Evolutionary conservation across 2,113 vertebrate species (phyloP), one percentile per base, ranked within the genome.

Genomic region (Phyllopteryx taeniolatus): DNA sequence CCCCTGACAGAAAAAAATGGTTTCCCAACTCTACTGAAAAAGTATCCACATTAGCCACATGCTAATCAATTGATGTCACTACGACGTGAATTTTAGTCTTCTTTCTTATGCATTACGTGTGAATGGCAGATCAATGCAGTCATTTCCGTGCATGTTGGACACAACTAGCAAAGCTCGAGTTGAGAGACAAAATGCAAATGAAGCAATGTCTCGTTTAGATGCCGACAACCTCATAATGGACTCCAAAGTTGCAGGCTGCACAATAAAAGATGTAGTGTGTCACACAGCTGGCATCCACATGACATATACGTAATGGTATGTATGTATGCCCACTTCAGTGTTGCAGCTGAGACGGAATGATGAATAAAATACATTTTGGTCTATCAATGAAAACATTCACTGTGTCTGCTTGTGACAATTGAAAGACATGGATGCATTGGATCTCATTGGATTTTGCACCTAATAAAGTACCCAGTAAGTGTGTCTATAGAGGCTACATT

Each of bases 71-170:
- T 56, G 20, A 19, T 53, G 17, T 22, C 53, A 56, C 20, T 56
- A 19, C 53, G 20, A 56, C 9, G 9, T 56, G 20, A 20, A 20
- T 56, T 56, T 62, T 33, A 42, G 19, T 39, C 35, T 42, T 20
- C 79, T 78, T 14, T 85, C 22, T 70, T 22, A n/a, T 87, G 83
- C 87, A 85, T 86, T 42, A 47, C 64, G 78, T 75, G 73, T 75
- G 80, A 86, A 87, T 82, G 85, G 78, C 86, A 80, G 79, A 88
- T 79, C 79, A 83, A 83, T 84, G 90, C 81, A 86, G 85, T 75
- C 70, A 76, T 85, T 79, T 76, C 79, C 80, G 65, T 85, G 89
- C 88, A 90, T 85, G 86, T 83, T 60, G 76, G 74, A 87, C 77
- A 84, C 80, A 76, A 75, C 73, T 73, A 77, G 67, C 70, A 60